These are phyloP conservation scores for Aporophyla nigra DNA, from an alignment of 2,888 invertebrate species.

Conservation along the genomic window DNA sequence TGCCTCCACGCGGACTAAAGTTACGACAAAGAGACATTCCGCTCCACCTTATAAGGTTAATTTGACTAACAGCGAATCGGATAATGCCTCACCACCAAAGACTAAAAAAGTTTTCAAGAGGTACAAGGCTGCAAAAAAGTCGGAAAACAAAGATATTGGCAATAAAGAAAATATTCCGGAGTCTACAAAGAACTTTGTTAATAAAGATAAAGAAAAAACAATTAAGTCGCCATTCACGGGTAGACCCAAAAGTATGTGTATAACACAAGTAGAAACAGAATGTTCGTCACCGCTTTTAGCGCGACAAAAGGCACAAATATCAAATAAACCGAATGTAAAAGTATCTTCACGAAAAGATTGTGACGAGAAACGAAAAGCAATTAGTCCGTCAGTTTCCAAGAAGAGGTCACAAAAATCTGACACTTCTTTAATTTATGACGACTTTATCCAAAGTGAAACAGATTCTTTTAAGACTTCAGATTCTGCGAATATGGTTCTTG, in stretches of 20 bases:
- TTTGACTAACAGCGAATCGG: conserved; percentile 73
- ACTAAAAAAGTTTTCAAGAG: conserved; percentile 76
- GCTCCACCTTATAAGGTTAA: conserved; percentile 72
- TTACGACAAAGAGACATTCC: conserved; percentile 69
- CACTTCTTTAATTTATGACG: conserved; percentile 54
- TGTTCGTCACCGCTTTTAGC: conserved; percentile 65
- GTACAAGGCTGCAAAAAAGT: conserved; percentile 70
- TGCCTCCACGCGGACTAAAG: conserved; percentile 69
- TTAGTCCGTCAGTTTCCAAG: conserved; percentile 65
- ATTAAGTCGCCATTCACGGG: conserved; percentile 69
- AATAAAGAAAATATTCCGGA: conserved; percentile 84
- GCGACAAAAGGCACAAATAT: conserved; percentile 69
- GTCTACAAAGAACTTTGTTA: conserved; percentile 70
- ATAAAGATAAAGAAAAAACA: conserved; percentile 64
- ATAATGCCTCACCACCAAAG: conserved; percentile 70
- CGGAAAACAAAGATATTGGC: conserved; percentile 66
- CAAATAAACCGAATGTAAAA: conserved; percentile 72
- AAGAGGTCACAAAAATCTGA: conserved; percentile 65
- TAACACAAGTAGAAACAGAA: conserved; percentile 74
- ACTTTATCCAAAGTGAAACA: conserved; percentile 30
- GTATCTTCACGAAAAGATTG: conserved; percentile 67
- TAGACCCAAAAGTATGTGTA: conserved; percentile 74
- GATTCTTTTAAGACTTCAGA: conserved; percentile 50
- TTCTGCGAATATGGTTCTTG: conserved; percentile 68
- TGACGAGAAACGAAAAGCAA: conserved; percentile 60